Conservation (phyloP, 1,140 invertebrate genomes). For the Armadillidium nasatum region DNA sequence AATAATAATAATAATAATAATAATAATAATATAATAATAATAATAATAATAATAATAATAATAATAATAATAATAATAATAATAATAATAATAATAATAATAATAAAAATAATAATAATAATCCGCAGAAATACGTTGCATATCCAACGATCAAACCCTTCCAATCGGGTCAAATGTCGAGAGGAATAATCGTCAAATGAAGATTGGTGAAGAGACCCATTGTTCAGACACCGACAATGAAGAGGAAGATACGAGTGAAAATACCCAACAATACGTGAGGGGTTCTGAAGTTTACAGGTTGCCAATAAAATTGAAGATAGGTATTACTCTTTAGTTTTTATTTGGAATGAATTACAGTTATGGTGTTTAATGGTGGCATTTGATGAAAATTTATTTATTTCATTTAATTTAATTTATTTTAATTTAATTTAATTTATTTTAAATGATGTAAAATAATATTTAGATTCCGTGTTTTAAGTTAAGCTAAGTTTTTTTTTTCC, state of each 20-base stretch:
- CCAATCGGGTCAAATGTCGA: conserved; percentile 43
- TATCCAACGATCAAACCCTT: conserved; percentile 50
- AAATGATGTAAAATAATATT: too few species aligned
- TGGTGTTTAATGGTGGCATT: too few species aligned
- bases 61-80: neutral
- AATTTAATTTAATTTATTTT: too few species aligned
- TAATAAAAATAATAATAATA: neutral
- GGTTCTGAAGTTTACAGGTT: conserved; percentile 33
- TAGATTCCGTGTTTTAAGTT: too few species aligned
- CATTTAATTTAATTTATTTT: too few species aligned
- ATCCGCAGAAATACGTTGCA: conserved; percentile 49
- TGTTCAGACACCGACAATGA: conserved; percentile 41
- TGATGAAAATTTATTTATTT: too few species aligned
- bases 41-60: neutral
- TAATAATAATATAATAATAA: conserved; percentile 1
- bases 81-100: neutral
- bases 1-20: too few species aligned
- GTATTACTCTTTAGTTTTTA: neutral
- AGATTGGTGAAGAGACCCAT: neutral
- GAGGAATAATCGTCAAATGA: neutral
- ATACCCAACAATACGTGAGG: neutral
- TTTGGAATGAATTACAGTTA: too few species aligned
- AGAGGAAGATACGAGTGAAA: conserved; percentile 28
- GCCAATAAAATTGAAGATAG: conserved; percentile 36
- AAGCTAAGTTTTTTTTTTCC: too few species aligned